Evolutionary conservation across 2,797 vertebrate species (phyloP), one percentile per base, ranked within the genome.

Genomic region (Arctocebus calabarensis): DNA sequence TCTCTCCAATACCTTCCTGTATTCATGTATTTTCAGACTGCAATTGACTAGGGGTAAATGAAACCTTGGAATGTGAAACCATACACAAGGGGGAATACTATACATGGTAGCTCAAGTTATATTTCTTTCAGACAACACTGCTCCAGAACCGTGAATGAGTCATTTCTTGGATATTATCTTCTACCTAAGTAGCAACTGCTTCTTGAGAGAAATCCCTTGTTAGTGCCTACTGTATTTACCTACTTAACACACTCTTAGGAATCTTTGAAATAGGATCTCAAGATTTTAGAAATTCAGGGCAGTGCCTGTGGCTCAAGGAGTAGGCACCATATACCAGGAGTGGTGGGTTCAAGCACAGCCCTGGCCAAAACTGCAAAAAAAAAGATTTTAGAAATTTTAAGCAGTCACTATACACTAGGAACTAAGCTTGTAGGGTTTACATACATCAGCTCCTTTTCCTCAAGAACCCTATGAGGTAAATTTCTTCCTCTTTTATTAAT

Each of bases 361-460:
- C 45, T 48, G 45, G 45, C 45, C 45, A 48, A 48, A 48, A 13
- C 45, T 48, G 45, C 2, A 48, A 48, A 48, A 48, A 13, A 48
- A 2, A 45, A 88, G 20, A 12, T 12, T 92, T 94, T 23, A 85
- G 68, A 79, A 12, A 40, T 4, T 16, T 22, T 4, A 25, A 61
- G 19, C 2, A 32, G 62, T 52, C 59, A 12, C 71, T 7, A 7
- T 2, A 23, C 8, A 22, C 25, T 40, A 59, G 73, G 74, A 84
- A 52, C 52, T 55, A 20, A 0, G 37, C 34, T 43, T 0, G 1
- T 17, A 22, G 48, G 13, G 52, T 37, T 32, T 12, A 74, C 2
- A 32, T 7, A 61, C 7, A 43, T 22, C 4, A 29, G 40, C 17
- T 88, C 74, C 5, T 55, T 34, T 17, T 12, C 57, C 77, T 93